phyloP scores from a whole-genome alignment of 2,888 invertebrate genomes.

The Scaptomyza reducta region DNA sequence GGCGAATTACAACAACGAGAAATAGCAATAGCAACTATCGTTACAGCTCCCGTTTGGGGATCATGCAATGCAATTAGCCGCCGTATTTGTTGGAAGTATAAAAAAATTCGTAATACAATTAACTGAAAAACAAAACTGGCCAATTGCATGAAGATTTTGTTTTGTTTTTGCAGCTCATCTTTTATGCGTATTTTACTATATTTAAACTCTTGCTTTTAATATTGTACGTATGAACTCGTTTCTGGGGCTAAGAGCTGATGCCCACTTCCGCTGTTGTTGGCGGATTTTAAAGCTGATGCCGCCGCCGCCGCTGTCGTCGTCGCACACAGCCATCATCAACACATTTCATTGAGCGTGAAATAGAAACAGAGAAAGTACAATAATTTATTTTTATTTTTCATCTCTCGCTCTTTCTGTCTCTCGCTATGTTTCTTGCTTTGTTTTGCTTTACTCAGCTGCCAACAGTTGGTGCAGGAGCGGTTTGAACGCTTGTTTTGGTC shows the following conservation, averaged over 20 bases:
- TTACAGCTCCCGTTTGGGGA: constrained; percentile 53
- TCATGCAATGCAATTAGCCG: constrained; percentile 75
- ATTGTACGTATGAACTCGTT: constrained; percentile 64
- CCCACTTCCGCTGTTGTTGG: constrained; percentile 69
- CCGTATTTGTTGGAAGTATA: constrained; percentile 23
- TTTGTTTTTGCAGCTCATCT: constrained; percentile 45
- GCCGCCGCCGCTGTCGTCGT: background rate
- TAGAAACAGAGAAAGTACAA: constrained; percentile 82
- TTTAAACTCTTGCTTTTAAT: constrained; percentile 27
- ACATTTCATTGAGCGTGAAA: constrained; percentile 83
- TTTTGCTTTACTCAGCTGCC: constrained; percentile 46
- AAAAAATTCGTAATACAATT: constrained; percentile 69
- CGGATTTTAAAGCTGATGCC: constrained; percentile 32
- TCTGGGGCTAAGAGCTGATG: constrained; percentile 64
- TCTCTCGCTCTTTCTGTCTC: constrained; percentile 10
- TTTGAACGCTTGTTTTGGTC: constrained; percentile 25
- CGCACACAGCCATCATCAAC: constrained; percentile 73
- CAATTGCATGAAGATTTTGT: constrained; percentile 37
- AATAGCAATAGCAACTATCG: constrained; percentile 9
- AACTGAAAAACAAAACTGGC: constrained; percentile 61
- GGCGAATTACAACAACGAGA: constrained; percentile 5
- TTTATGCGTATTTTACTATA: constrained; percentile 52
- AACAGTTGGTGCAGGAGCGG: constrained; percentile 44
- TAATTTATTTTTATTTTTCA: constrained; percentile 44
- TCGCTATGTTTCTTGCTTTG: constrained; percentile 17